Evolutionary conservation across 2,113 vertebrate species (phyloP), one percentile per base, ranked within the genome.

Genomic region (Orthonyx spaldingii): DNA sequence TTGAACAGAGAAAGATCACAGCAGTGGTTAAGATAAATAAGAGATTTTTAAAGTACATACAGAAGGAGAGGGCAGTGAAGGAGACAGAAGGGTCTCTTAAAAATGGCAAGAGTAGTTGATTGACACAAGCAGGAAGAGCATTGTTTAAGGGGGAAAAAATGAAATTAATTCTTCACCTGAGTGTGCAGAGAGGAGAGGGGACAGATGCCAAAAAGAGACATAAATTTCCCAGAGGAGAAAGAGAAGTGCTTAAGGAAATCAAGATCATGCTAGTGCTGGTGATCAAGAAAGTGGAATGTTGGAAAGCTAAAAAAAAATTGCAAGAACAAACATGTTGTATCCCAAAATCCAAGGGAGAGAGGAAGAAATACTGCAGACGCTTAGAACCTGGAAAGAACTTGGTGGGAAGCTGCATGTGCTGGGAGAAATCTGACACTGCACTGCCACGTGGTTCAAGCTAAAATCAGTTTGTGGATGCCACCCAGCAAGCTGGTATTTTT

Each of bases 391-490:
- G 84, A 82, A 89, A 93, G 87, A 81, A 72, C 94, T 96, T 92
- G 91, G 47, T 9, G 18, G 65, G 81, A 89, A 94, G 72, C 68
- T 17, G 19, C n/a, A 8, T 33, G 80, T 3, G 4, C 76, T n/a
- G 3, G 64, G 76, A 89, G 91, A 94, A 95, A 94, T 22, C 86
- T n/a, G 92, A 95, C 83, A 75, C 92, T 56, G 26, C 39, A 41
- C 44, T 94, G 59, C 94, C 96, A 96, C 87, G 81, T 92, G 96
- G 83, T 68, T 94, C 92, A 90, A 93, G 85, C 96, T 95, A 97
- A 96, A 96, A 92, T 93, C 94, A 89, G 92, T 60, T 65, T 82
- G 76, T 75, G 68, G 92, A 75, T 95, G 96, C 94, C 86, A 93
- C 94, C 92, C 85, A 96, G 90, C 49, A 96, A 95, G 94, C 49